Base-by-base conservation (phyloP, 2,888 invertebrate genomes). In the Crioceris asparagi region DNA sequence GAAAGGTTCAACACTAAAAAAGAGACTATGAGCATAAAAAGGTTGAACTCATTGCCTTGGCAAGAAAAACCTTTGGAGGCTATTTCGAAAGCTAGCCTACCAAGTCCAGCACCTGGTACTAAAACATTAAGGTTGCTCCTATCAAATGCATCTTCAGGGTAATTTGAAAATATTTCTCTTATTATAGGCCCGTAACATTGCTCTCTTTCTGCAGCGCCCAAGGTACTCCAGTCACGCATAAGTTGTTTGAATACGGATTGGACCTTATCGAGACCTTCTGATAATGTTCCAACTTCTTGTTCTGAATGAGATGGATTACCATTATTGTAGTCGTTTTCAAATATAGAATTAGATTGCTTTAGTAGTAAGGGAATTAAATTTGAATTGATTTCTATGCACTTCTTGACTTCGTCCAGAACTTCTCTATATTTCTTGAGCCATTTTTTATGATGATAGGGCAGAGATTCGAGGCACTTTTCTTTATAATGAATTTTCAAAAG, bases 11-110 rank as follows among this genome's bases (percentile, higher is more conserved):
- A 69, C 39, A 98, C 82, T 63, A 93, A 97, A 67, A 93, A 90
- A 29, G 96, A 93, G 0, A 92, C 87, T 50, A 97, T 86, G 32
- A 98, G 69, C 97, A 98, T 98, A 63, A 92, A 96, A 25, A 96
- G 73, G 17, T 92, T 93, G 69, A 93, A 96, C 67, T 98, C 98
- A 61, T 98, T 98, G 46, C 96, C 98, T 65, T 96, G 91, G 53
- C 94, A 96, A 7, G 75, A 74, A 67, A 83, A 98, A 1, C 96
- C 96, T 23, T 21, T 71, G 38, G 75, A 75, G 0, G 96, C 93
- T 18, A 98, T 76, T 70, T 98, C 97, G 70, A 84, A 94, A 0
- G 93, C 88, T 2, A 98, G 71, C 40, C 98, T 70, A 0, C 94
- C 96, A 4, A 97, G 70, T 0, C 97, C 97, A n/a, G 94, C 91